Base-by-base conservation (phyloP, 92 coral and sea anemone species). In the Actinernus sp. region DNA sequence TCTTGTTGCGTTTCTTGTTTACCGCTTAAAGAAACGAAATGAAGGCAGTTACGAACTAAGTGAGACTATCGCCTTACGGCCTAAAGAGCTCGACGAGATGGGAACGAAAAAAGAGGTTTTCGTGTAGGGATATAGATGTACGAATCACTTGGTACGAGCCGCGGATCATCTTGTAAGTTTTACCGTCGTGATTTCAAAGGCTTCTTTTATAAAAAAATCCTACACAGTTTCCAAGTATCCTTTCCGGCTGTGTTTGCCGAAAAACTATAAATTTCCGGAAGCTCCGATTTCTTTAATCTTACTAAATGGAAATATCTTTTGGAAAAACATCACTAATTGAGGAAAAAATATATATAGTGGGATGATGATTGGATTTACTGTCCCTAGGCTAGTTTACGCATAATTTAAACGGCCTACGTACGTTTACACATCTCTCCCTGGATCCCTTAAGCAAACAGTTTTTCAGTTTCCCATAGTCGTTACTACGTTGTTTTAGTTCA, bases 11-110 rank as follows among this genome's bases (percentile, higher is more conserved):
- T 90, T 90, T 55, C 39, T 90, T 37, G 97, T 90, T 2, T 71
- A 86, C 81, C 92, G 97, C 16, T 16, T 90, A 48, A 90, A 90
- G 52, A 90, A 90, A 43, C 78, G 97, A 41, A 86, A 81, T 9
- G 97, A 90, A 10, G 97, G 97, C 1, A 90, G 97, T 36, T 90
- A 90, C 28, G 92, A 86, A 41, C 75, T 90, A n/a, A 79, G 83
- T 26, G 97, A 90, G 68, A 65, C 86, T 10, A 37, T 90, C 0
- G 84, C 74, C 43, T 68, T 85, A 51, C 71, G 88, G 60, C 62
- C 87, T 19, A 84, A 78, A 52, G 85, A 66, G 10, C 47, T 63
- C 12, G 71, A 65, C 30, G 89, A 75, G 2, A 71, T 74, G 51
- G 71, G 83, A 0, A 83, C 61, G 33, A 84, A 90, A 21, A 90